phyloP scores from a whole-genome alignment of 2,888 invertebrate species.

The Agrotis segetum region DNA sequence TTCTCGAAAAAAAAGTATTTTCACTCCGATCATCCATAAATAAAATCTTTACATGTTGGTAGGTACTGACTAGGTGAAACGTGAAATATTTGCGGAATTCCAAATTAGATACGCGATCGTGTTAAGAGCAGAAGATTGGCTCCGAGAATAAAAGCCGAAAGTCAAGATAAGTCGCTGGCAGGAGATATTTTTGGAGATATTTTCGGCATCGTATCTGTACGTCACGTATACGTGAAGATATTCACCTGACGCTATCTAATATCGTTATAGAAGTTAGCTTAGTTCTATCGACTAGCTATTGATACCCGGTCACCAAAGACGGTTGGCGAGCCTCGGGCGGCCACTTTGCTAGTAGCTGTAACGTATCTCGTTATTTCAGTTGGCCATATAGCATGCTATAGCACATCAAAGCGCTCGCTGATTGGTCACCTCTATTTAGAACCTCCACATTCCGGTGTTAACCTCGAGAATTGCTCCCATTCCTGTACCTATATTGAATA shows the following conservation, averaged over 20 bases:
- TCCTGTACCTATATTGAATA: constrained; percentile 67
- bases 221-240: background rate
- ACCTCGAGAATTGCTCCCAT: constrained; percentile 83
- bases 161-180: constrained; percentile 17
- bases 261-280: constrained; percentile 6
- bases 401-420: constrained; percentile 55
- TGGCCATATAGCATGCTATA: constrained; percentile 15
- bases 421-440: constrained; percentile 80
- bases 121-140: constrained; percentile 31
- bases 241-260: constrained; percentile 1
- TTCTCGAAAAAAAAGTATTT: constrained; percentile 5
- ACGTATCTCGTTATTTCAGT: constrained; percentile 42
- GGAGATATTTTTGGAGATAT: constrained; percentile 12
- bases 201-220: constrained; percentile 3
- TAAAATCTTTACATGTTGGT: constrained; percentile 25
- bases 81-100: constrained; percentile 27
- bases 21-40: constrained; percentile 11
- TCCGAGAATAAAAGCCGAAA: constrained; percentile 33
- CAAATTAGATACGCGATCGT: constrained; percentile 35
- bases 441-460: constrained; percentile 79
- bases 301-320: constrained; percentile 19
- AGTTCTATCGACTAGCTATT: constrained; percentile 11
- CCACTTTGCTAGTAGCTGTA: constrained; percentile 27
- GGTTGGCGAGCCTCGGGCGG: constrained; percentile 1
- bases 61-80: constrained; percentile 15